Evolutionary conservation across 2,888 invertebrate species (phyloP), one percentile per base, ranked within the genome.

Genomic region (Helleia helle): DNA sequence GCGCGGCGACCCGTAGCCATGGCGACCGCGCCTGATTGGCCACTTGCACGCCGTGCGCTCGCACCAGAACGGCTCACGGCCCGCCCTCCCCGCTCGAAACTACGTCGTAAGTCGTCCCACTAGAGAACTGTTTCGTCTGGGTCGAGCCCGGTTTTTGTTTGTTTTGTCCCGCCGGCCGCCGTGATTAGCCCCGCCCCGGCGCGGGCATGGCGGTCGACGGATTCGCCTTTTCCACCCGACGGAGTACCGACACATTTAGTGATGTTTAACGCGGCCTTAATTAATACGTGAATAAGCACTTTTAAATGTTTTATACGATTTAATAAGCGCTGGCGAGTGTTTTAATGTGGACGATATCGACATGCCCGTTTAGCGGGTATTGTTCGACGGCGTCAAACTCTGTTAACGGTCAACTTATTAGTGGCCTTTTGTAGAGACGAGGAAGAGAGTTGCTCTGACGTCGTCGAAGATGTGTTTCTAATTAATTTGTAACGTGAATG

Each of bases 171-270:
- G 41, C 47, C 47, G 36, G 47, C 50, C 54, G 48, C 53, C 63
- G 49, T 73, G 70, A 76, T 76, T 80, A 79, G 80, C 74, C 60
- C 79, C 83, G 80, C 83, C 81, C 74, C 70, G 62, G 70, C 58
- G 56, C 59, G 65, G 71, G 69, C 73, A 81, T 81, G 81, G 81
- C 83, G 77, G 80, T 65, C 65, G 62, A 60, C 76, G 76, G 79
- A 64, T 66, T 64, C 48, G 48, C 58, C 34, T 70, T 66, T 55
- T 53, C 38, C 28, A 15, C 18, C 28, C n/a, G 24, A 22, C 30
- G 14, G 24, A 31, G 29, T n/a, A n/a, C 30, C 15, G 9, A 40
- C 39, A 40, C 40, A 31, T 38, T 38, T 25, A 31, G 24, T 28
- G 38, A 31, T 40, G 31, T 34, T 34, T 22, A 34, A 34, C 34